Evolutionary conservation across 2,797 vertebrate species (phyloP).

Genomic region (Halcyon leucocephala): DNA sequence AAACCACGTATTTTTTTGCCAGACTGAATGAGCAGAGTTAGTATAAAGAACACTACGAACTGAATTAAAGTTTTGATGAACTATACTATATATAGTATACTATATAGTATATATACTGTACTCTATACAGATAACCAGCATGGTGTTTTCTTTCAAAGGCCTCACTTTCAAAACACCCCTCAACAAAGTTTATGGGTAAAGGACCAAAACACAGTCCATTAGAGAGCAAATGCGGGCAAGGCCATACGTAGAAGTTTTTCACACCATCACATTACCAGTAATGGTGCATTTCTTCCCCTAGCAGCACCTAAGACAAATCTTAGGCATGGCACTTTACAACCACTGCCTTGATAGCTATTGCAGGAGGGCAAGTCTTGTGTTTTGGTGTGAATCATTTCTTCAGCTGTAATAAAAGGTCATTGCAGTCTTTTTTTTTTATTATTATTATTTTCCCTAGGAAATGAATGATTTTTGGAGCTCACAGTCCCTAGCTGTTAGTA

Average conservation of each 20-base stretch:
- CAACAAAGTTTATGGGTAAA: not conserved
- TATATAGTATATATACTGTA: too few relatives aligned
- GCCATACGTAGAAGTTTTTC: not conserved
- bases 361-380: not conserved
- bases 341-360: not conserved
- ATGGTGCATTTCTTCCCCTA: not conserved
- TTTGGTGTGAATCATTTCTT: conserved; percentile 30
- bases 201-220: not conserved
- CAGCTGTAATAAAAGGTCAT: not conserved
- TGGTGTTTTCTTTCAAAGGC: not conserved
- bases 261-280: not conserved
- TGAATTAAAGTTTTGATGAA: not conserved
- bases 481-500: not conserved
- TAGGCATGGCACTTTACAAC: not conserved
- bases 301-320: not conserved
- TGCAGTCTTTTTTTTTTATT: not conserved
- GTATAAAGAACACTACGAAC: not conserved
- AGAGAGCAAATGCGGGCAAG: not conserved
- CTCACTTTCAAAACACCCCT: not conserved
- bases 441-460: conserved; percentile 6
- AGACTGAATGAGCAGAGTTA: not conserved
- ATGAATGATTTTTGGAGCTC: not conserved
- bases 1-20: not conserved
- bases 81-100: not conserved
- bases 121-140: not conserved